Conservation (phyloP, 2,113 vertebrate genomes). For the Coregonus clupeaformis region DNA sequence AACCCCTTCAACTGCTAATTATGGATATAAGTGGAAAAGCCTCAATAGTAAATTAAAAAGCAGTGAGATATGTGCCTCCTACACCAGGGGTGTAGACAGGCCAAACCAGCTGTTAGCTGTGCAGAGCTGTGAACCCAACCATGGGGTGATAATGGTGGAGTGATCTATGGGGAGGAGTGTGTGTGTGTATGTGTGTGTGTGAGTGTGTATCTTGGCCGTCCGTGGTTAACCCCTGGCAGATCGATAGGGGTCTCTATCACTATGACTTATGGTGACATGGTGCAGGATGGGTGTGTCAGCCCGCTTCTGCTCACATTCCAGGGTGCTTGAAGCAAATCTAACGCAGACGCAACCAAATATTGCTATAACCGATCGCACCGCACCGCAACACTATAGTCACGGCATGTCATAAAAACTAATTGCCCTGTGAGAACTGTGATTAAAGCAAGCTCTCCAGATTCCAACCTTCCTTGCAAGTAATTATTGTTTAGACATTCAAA, state of each 20-base stretch:
- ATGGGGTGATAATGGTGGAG: conserved; percentile 3
- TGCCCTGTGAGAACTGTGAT: conserved; percentile 25
- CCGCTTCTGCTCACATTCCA: conserved; percentile 38
- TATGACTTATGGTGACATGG: conserved; percentile 7
- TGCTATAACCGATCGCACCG: conserved; percentile 7
- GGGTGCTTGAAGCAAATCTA: conserved; percentile 42
- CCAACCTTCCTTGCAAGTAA: neutral
- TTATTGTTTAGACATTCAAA: neutral
- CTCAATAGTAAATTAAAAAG: conserved; percentile 45
- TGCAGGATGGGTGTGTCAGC: neutral
- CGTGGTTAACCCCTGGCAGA: conserved; percentile 51
- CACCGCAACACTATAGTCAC: conserved; percentile 24
- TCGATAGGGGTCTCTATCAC: conserved; percentile 24
- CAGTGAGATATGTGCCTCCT: conserved; percentile 25
- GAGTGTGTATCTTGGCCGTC: conserved; percentile 51
- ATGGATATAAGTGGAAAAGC: conserved; percentile 18
- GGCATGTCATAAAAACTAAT: conserved; percentile 30
- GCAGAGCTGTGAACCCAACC: neutral
- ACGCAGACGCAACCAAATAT: neutral
- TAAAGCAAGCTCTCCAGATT: conserved; percentile 29
- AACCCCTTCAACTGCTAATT: conserved; percentile 36
- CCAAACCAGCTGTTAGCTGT: conserved; percentile 3
- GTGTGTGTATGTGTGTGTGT: conserved; percentile 49
- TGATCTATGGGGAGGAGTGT: conserved; percentile 35
- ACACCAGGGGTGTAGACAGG: neutral